Evolutionary conservation across 2,113 vertebrate species (phyloP), one percentile per base, ranked within the genome.

Genomic region (Amphilophus citrinellus): DNA sequence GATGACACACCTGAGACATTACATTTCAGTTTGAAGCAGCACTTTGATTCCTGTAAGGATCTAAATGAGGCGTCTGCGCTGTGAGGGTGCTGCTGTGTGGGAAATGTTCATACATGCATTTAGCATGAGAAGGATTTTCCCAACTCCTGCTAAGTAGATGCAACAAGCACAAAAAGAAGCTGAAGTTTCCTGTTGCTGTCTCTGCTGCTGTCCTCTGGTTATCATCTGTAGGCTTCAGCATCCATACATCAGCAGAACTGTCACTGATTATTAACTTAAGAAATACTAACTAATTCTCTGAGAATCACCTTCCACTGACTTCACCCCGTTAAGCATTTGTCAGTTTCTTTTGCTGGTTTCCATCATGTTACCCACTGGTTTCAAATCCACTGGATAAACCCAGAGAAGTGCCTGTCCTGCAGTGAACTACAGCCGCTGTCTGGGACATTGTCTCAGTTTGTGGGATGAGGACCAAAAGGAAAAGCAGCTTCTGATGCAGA

Each of bases 121-220:
- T 18, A 18, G 47, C 47, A 18, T 7, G 13, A 30, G 65, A 71
- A 71, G 42, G 42, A 71, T 5, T 50, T 50, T 50, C 15, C 0
- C 3, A 3, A 27, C 44, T 73, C 0, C 24, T 1, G 3, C 66
- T 53, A 10, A 53, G 6, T 17, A 32, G 10, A 53, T 0, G 24
- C 66, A 71, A 20, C 2, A 73, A 73, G 66, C 66, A 73, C 66
- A 32, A 50, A 6, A 50, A 17, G 15, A 18, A 50, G 47, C 47
- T 50, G 15, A 50, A 3, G 44, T 30, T 71, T 71, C 44, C 50
- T 7, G 17, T 73, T 53, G 7, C 30, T 73, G 66, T 53, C 3
- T 2, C 1, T 32, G 66, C 27, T 27, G 27, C 27, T 27, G 27
- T 27, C 27, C 27, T 27, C 27, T 27, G 27, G 2, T 27, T 3